Percentiles rank a stretch among this genome's conserved stretches.
Evolutionary conservation across 1,140 invertebrate genomes (phyloP).

Genomic region (Drosophila baimaii): DNA sequence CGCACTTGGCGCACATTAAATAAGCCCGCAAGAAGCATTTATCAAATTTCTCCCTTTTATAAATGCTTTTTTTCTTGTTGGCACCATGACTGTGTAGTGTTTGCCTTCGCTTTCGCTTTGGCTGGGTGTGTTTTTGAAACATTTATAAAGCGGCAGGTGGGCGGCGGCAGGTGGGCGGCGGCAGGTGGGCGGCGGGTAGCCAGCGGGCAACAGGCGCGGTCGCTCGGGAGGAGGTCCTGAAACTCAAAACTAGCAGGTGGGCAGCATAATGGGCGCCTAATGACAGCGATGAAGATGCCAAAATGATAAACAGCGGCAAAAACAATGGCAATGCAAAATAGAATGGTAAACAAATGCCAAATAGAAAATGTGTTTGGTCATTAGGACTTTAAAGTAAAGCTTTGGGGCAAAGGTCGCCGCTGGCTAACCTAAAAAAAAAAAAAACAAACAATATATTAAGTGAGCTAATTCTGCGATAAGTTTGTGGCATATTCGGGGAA

Average conservation of each 20-base stretch:
- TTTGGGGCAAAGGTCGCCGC: neutral
- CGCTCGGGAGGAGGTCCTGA: slow-evolving; percentile 7
- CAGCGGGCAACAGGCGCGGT: slow-evolving; percentile 30
- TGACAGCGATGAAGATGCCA: slow-evolving; percentile 81
- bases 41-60: slow-evolving; percentile 74
- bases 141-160: slow-evolving; percentile 74
- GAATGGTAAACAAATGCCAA: slow-evolving; percentile 62
- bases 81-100: slow-evolving; percentile 38
- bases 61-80: slow-evolving; percentile 43
- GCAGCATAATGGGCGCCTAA: slow-evolving; percentile 73
- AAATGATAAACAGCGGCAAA: slow-evolving; percentile 78
- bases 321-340: slow-evolving; percentile 38
- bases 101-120: slow-evolving; percentile 25
- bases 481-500: no score
- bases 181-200: slow-evolving; percentile 60
- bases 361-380: slow-evolving; percentile 73
- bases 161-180: no score
- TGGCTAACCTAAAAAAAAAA: no score
- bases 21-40: slow-evolving; percentile 77
- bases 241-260: slow-evolving; percentile 29
- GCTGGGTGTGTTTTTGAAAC: slow-evolving; percentile 59
- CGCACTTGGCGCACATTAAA: slow-evolving; percentile 78
- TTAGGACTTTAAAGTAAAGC: slow-evolving; percentile 42
- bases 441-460: no score
- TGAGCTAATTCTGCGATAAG: neutral